A percentile compares a stretch with the other conserved stretches of the same genome.
Conservation (phyloP, 2,113 vertebrate species). For the Gobio gobio region DNA sequence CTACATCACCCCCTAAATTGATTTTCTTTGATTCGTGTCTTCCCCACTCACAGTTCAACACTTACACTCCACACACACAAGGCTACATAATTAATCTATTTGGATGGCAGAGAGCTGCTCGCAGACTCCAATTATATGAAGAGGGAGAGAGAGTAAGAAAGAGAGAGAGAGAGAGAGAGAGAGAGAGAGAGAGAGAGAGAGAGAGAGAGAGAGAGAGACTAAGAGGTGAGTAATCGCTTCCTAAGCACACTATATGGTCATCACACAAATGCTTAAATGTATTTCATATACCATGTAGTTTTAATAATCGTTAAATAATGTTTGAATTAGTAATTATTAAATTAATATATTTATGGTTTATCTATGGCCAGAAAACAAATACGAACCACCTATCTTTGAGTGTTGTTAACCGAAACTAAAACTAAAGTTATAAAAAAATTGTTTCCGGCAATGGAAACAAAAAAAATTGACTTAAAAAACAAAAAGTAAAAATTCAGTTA, state of each 20-base stretch:
- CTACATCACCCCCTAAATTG: conserved; percentile 50
- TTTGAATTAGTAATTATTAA: background rate
- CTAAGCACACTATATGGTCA: conserved; percentile 8
- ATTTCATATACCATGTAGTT: background rate
- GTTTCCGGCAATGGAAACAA: too few species aligned
- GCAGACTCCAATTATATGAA: conserved; percentile 51
- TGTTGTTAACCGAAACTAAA: too few species aligned
- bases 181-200: conserved; percentile 20
- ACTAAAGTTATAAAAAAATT: too few species aligned
- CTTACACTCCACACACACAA: conserved; percentile 46
- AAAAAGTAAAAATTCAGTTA: too few species aligned
- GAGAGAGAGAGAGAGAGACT: conserved; percentile 28
- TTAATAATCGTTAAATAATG: background rate
- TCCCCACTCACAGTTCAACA: conserved; percentile 45
- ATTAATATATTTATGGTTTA: background rate
- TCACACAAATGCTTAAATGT: background rate
- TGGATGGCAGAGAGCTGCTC: conserved; percentile 50
- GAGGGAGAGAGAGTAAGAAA: conserved; percentile 7
- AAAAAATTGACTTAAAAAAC: too few species aligned
- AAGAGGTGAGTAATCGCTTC: conserved; percentile 42
- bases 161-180: conserved; percentile 27
- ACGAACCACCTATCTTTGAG: too few species aligned
- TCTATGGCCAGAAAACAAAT: too few species aligned
- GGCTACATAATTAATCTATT: conserved; percentile 62
- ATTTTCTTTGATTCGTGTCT: conserved; percentile 63